Conservation (phyloP, 1,140 invertebrate species). For the Aphelinus atriplicis region DNA sequence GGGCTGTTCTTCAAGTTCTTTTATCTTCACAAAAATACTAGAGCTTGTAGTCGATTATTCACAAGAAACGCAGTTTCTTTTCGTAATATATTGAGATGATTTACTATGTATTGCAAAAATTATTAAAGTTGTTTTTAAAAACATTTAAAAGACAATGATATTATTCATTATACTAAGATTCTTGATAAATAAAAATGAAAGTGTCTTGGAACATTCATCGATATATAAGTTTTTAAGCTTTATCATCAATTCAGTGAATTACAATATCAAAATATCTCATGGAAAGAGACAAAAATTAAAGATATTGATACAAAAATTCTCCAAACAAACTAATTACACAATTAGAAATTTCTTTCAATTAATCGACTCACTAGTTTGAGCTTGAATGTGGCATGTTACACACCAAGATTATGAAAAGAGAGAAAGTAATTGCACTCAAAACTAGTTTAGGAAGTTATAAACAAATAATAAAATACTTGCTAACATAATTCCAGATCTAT, state of each 20-base stretch:
- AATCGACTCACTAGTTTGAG: too few species aligned
- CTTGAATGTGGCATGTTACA: neutral
- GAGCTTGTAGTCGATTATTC: slow-evolving; percentile 15
- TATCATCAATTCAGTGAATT: neutral
- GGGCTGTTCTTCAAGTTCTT: slow-evolving; percentile 37
- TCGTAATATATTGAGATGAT: slow-evolving; percentile 4
- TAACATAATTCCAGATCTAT: neutral
- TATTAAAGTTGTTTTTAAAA: too few species aligned
- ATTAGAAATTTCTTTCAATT: neutral
- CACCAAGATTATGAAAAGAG: neutral
- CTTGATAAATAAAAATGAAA: neutral
- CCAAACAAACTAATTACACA: slow-evolving; percentile 5
- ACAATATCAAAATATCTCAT: too few species aligned
- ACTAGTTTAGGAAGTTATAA: neutral
- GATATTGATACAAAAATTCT: neutral
- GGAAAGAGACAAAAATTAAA: slow-evolving; percentile 3
- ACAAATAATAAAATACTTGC: neutral
- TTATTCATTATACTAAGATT: slow-evolving; percentile 1
- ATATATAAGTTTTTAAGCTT: neutral
- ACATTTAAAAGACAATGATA: too few species aligned
- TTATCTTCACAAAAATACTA: neutral
- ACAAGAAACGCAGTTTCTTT: slow-evolving; percentile 6
- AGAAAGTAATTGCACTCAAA: neutral
- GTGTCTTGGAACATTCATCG: neutral
- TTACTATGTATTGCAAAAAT: neutral